Evolutionary conservation across 1,140 invertebrate species (phyloP), one percentile per base, ranked within the genome.

Genomic region (Lordiphosa clarofinis): DNA sequence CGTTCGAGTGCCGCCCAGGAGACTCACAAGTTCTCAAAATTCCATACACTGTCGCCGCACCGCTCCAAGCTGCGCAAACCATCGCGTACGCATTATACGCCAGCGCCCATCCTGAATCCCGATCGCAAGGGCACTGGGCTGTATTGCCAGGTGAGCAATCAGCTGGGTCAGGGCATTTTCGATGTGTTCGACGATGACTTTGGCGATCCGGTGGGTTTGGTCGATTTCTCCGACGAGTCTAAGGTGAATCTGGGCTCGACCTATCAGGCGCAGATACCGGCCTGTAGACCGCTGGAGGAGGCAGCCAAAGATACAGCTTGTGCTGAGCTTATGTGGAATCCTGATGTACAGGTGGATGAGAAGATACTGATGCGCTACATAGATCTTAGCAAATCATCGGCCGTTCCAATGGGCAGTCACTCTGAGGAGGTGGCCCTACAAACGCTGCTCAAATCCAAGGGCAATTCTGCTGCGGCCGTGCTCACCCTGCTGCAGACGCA

Each of bases 351-450:
- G 37, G 52, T 69, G 7, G 67, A 79, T 31, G 76, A 87, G 0
- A 87, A 87, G 47, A 88, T 88, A 15, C 58, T 89, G 15, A 88
- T 88, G 78, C 73, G 88, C 10, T 96, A 95, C 90, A 93, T 98
- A 90, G 96, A 98, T 87, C 94, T 99, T 86, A 96, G 97, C 15
- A 97, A 96, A 91, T 97, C 96, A 87, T 95, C 96, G 48, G 95
- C 95, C 55, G 93, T 97, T 65, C 95, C 95, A 28, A 95, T 96
- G 53, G 96, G 95, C 65, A 97, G 96, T 55, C 93, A 95, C 86
- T 98, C 98, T 89, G 96, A 97, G 82, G 98, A 99, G 90, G 96
- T 96, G 86, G 97, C 97, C 58, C 92, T 99, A 64, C 96, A 98
- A 89, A 91, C 98, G 38, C 90, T 99, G 58, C 93, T 96, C 66